These are phyloP conservation scores for Tachycineta bicolor DNA, from an alignment of 2,113 vertebrate species.

Conservation along the genomic window DNA sequence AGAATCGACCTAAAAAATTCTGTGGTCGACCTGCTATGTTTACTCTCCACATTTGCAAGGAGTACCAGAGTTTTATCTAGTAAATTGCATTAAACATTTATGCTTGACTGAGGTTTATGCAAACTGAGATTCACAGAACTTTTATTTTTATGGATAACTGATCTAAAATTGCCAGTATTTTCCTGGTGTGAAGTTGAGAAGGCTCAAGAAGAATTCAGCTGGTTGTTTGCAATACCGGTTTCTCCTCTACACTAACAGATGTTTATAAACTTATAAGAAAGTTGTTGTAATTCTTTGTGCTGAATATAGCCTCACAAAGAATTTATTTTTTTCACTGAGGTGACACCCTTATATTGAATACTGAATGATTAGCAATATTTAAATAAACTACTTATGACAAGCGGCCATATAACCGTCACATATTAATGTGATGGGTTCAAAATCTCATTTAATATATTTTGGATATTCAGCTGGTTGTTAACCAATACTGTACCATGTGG, in stretches of 20 bases:
- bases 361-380: constrained; percentile 45
- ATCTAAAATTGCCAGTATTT: background rate
- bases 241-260: background rate
- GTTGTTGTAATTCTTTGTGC: background rate
- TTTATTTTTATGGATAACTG: background rate
- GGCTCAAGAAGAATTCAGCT: background rate
- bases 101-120: background rate
- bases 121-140: background rate
- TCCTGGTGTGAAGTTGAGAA: background rate
- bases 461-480: constrained; percentile 51
- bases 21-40: background rate
- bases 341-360: constrained; percentile 12
- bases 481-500: background rate
- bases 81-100: background rate
- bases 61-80: background rate
- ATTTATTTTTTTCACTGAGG: constrained; percentile 53
- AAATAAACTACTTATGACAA: constrained; percentile 50
- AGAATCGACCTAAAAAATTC: background rate
- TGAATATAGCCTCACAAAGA: constrained; percentile 4
- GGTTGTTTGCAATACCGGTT: background rate
- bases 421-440: constrained; percentile 44
- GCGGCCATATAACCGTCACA: constrained; percentile 5
- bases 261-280: background rate
- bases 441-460: constrained; percentile 37
- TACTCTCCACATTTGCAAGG: background rate